These are phyloP conservation scores for Catharus ustulatus DNA, from an alignment of 2,797 vertebrate species.

Conservation along the genomic window DNA sequence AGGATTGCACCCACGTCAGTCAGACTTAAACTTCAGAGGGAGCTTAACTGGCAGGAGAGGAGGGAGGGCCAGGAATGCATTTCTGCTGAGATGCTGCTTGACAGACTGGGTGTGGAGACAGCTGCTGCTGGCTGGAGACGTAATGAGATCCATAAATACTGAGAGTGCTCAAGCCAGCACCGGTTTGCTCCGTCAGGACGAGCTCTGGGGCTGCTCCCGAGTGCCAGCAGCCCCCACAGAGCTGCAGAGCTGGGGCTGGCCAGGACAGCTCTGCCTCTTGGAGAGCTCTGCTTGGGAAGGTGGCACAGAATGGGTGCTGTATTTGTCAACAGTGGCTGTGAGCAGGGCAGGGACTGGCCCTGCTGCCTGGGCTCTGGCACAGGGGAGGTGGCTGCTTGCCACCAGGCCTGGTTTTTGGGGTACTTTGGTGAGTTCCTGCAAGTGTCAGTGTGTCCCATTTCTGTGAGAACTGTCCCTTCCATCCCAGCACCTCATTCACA, in stretches of 20 bases:
- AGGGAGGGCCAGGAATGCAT: neutral
- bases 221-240: neutral
- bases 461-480: neutral
- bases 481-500: neutral
- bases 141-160: conserved; percentile 50
- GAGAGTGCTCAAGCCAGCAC: neutral
- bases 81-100: conserved; percentile 39
- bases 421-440: neutral
- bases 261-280: neutral
- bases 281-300: neutral
- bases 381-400: neutral
- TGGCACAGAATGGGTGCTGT: accelerated
- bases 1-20: accelerated
- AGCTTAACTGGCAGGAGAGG: neutral
- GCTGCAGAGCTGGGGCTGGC: neutral
- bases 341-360: neutral
- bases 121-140: conserved; percentile 44
- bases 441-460: accelerated
- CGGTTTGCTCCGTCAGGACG: neutral
- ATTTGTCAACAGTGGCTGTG: accelerated
- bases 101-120: conserved; percentile 52
- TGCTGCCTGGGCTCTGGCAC: neutral
- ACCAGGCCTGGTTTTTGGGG: neutral
- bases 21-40: neutral
- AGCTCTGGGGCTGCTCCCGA: neutral